Evolutionary conservation across 2,113 vertebrate species (phyloP).

Genomic region (Campylomormyrus numenius): DNA sequence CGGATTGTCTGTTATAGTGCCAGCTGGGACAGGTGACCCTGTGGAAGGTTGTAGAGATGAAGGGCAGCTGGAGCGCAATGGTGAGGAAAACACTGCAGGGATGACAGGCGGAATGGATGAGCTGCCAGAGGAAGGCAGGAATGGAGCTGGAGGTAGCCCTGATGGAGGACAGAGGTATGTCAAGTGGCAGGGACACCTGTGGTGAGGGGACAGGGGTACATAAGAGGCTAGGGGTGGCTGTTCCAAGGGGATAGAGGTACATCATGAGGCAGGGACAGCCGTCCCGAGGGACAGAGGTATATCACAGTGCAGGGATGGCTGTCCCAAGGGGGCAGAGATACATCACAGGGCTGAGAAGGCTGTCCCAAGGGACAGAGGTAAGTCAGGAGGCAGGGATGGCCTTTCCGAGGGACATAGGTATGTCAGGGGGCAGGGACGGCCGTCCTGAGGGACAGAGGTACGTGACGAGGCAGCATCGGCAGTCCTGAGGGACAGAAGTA

Average conservation of each 20-base stretch:
- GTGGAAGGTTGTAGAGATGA: not conserved
- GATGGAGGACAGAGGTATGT: conserved; percentile 33
- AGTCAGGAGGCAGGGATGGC: not conserved
- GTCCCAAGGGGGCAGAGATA: not conserved
- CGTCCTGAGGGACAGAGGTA: not conserved
- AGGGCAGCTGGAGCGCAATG: conserved; percentile 36
- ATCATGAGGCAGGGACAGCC: not conserved
- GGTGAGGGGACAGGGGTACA: not conserved
- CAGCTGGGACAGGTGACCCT: not conserved
- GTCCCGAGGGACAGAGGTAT: not conserved
- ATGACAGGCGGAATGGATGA: conserved; percentile 23
- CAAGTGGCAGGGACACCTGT: not conserved
- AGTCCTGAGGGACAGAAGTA: not conserved
- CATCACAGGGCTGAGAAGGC: not conserved
- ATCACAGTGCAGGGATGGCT: not conserved
- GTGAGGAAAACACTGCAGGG: conserved; percentile 24
- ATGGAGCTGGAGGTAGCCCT: conserved; percentile 35
- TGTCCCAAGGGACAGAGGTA: not conserved
- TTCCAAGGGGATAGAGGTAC: not conserved
- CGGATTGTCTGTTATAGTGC: not conserved
- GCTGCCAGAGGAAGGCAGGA: conserved; percentile 24
- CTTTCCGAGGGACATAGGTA: not conserved
- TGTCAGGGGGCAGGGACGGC: not conserved
- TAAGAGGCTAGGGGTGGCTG: not conserved
- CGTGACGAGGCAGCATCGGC: not conserved